Evolutionary conservation across 2,113 vertebrate species (phyloP), one percentile per base, ranked within the genome.

Genomic region (Turdus rufiventris): DNA sequence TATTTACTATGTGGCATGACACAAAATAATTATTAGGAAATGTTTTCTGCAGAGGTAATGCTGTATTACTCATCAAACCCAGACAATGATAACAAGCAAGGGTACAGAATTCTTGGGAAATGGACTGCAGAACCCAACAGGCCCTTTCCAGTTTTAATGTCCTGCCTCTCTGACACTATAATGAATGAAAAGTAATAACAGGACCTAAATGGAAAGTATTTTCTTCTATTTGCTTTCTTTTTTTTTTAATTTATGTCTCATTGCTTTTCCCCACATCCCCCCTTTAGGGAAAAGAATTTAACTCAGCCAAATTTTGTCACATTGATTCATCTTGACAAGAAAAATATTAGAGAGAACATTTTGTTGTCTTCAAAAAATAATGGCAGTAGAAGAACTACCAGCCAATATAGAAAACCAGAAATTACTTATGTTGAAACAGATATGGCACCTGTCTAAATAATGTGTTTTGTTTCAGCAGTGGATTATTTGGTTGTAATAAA

Each of bases 371-470:
- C 3, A 3, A 42, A 63, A 91, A 85, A 31, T 71, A 89, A 86
- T 2, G 6, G 19, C 67, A 88, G 28, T 47, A 63, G 50, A 76
- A 87, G n/a, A 73, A 50, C 56, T 60, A 38, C 15, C 58, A 68
- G 34, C 9, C 40, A 89, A 79, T 65, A 54, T 8, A 83, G 36
- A 84, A 83, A 88, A 14, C 2, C 47, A 85, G 51, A 77, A 70
- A 81, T 90, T 43, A 79, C 28, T 48, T 93, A 13, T 1, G 7
- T 57, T 77, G 76, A 90, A 96, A 81, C 47, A 90, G 48, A 95
- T 56, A 89, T 18, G 34, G 85, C 88, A 85, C 82, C 94, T 93
- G 88, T 62, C 72, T 95, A 96, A 89, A 96, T 89, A 95, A 94
- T 79, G 42, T 66, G 34, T 8, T 94, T 92, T 91, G 58, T 54